phyloP scores from a whole-genome alignment of 2,797 vertebrate genomes.

The Peromyscus aztecus region DNA sequence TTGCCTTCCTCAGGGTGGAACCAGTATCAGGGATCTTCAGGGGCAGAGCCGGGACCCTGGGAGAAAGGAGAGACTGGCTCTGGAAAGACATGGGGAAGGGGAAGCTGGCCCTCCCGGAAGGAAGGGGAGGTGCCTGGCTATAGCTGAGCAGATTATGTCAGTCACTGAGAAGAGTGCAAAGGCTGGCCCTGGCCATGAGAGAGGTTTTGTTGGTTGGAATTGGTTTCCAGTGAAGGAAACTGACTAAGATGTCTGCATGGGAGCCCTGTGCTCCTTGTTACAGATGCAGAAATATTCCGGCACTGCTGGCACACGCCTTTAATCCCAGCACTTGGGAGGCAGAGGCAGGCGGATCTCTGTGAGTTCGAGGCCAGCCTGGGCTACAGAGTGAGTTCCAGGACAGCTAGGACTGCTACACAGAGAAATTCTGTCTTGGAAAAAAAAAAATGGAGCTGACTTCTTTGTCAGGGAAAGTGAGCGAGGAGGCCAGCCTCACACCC shows the following conservation, averaged over 20 bases:
- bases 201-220: neutral
- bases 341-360: too few species aligned
- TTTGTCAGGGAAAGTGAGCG: neutral
- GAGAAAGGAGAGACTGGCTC: neutral
- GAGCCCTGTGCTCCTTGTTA: neutral
- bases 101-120: neutral
- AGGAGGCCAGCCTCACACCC: neutral
- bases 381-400: too few species aligned
- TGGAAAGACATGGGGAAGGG: neutral
- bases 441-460: neutral
- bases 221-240: neutral
- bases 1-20: conserved; percentile 31
- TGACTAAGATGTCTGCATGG: neutral
- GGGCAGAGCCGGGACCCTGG: neutral
- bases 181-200: neutral
- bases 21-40: neutral
- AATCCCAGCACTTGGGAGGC: too few species aligned
- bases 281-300: neutral
- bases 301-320: too few species aligned
- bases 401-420: too few species aligned
- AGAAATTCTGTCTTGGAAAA: too few species aligned
- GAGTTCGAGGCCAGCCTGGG: too few species aligned
- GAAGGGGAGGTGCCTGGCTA: too few species aligned
- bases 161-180: too few species aligned
- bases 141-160: neutral